Conservation (phyloP, 2,888 invertebrate genomes). For the Gandaritis pyraliata region DNA sequence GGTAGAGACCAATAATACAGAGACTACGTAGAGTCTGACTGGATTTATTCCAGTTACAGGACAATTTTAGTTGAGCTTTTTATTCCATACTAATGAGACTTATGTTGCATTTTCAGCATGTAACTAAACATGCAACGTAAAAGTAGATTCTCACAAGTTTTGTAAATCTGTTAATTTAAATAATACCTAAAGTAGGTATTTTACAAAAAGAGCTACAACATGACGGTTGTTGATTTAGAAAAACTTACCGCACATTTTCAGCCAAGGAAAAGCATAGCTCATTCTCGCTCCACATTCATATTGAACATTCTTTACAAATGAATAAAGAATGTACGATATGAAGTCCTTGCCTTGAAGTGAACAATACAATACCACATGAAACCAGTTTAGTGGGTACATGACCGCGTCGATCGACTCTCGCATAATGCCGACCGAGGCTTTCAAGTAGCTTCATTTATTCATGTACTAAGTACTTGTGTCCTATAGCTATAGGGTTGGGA, state of each 20-base stretch:
- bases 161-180: neutral
- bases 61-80: too few relatives aligned
- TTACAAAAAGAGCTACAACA: too few relatives aligned
- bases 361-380: conserved; percentile 66
- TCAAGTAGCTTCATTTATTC: conserved; percentile 68
- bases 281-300: neutral
- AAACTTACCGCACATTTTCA: neutral
- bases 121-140: too few relatives aligned
- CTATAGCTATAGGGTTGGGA: conserved; percentile 17
- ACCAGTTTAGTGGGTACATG: conserved; percentile 82
- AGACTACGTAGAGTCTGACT: too few relatives aligned
- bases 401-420: conserved; percentile 69
- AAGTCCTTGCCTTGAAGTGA: conserved; percentile 53
- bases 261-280: neutral
- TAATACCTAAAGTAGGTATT: too few relatives aligned
- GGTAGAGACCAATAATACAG: neutral
- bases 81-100: too few relatives aligned
- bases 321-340: conserved; percentile 24
- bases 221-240: neutral
- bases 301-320: conserved; percentile 7
- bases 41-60: too few relatives aligned
- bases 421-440: conserved; percentile 60
- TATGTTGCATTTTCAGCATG: too few relatives aligned
- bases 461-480: conserved; percentile 43
- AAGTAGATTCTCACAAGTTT: neutral